These are phyloP conservation scores for Ectemnius cavifrons DNA, from an alignment of 2,888 invertebrate species.

Conservation along the genomic window DNA sequence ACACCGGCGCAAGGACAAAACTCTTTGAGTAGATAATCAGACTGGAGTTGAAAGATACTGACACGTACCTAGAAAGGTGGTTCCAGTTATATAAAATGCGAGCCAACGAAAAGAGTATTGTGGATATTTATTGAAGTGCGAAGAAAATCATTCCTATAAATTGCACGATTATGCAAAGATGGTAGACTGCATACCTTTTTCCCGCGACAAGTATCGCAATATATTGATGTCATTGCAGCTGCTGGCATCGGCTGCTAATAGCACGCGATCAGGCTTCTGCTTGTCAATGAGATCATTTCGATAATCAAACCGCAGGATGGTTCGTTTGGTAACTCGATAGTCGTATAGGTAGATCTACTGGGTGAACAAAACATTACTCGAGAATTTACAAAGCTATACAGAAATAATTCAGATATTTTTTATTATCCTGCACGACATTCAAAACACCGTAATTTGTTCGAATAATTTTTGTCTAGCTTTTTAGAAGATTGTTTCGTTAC, in stretches of 20 bases:
- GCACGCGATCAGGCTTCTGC: conserved; percentile 18
- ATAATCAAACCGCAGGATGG: conserved; percentile 43
- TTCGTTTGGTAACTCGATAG: conserved; percentile 47
- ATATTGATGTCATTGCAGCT: conserved; percentile 42
- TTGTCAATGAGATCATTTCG: conserved; percentile 41
- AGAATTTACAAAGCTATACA: too few relatives aligned
- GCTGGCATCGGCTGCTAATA: conserved; percentile 23
- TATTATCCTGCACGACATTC: too few relatives aligned
- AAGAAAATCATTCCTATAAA: too few relatives aligned
- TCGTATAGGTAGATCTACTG: conserved; percentile 11
- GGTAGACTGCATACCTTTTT: background rate
- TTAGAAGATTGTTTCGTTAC: too few relatives aligned
- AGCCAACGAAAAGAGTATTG: background rate
- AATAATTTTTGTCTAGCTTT: too few relatives aligned
- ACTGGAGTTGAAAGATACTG: too few relatives aligned
- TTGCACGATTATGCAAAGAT: background rate
- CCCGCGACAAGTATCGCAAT: background rate
- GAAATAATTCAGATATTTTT: too few relatives aligned
- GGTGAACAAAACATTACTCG: too few relatives aligned
- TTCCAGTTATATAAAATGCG: background rate
- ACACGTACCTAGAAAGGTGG: too few relatives aligned
- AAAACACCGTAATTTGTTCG: too few relatives aligned
- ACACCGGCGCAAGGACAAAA: too few relatives aligned
- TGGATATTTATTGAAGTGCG: too few relatives aligned
- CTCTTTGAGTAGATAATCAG: background rate